Evolutionary conservation across 2,888 invertebrate genomes (phyloP), one percentile per base, ranked within the genome.

Genomic region (Slavum lentiscoides): DNA sequence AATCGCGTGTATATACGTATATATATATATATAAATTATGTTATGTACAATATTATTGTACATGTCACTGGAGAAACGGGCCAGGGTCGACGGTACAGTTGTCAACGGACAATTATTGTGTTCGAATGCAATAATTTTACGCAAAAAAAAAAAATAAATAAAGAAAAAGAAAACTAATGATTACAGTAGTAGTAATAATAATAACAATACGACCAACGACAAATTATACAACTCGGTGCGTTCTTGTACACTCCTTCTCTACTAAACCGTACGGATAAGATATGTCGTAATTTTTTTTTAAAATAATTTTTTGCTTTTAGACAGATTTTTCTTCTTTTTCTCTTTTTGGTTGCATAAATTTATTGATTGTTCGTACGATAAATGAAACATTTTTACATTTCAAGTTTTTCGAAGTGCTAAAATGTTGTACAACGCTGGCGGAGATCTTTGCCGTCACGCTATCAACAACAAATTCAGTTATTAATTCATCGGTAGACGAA

Each of bases 51-150:
- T 49, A 49, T 9, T 49, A 49, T 49, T 11, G 30, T 30, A 30
- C 30, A 30, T 30, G 30, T 76, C 75, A 59, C 69, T 62, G 62
- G 69, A 77, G 77, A 77, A 77, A 67, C 69, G 69, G 77, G 77
- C 68, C 77, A 77, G 69, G 77, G 77, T 77, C 69, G 53, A 23
- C 68, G 19, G 69, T 77, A 23, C 61, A 23, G 69, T 77, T 77
- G 77, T 77, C 77, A 77, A 77, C 77, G 55, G 62, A 53, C 62
- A 77, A 77, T 70, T 77, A 77, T 70, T 62, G 30, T 70, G 68
- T 77, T 70, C 62, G 37, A 70, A 62, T 55, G 77, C 43, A 68
- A 76, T 66, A 43, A 59, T 76, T 76, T 43, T 59, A 43, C 21
- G 55, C 9, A 15, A 58, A 61, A 72, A 9, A 55, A 61, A 23